Evolutionary conservation across 2,113 vertebrate genomes (phyloP), one percentile per base, ranked within the genome.

Genomic region (Numida meleagris): DNA sequence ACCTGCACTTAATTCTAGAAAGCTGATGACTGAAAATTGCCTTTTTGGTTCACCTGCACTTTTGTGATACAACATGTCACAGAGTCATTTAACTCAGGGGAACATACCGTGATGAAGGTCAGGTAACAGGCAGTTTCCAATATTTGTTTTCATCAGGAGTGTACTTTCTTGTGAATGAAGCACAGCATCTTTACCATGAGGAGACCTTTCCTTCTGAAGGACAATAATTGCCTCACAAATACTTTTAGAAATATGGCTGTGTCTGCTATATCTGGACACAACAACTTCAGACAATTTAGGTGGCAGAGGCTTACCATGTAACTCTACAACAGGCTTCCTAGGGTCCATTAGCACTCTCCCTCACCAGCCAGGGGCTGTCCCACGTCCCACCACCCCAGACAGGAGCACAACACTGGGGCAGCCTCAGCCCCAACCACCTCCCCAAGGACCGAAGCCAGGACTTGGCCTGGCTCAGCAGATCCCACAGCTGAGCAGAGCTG

Each of bases 401-500:
- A 68, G 27, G 6, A 38, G 9, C 38, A 92, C 1, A 43, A 6
- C n/a, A 92, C 1, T 13, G 15, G 51, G 51, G 27, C 27, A 55
- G 29, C 8, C 40, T 27, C 24, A 62, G 46, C 7, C 62, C 59
- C 27, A 7, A 38, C 7, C 43, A 92, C 1, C 13, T 53, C 25
- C n/a, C 5, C 5, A 24, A 53, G 42, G 3, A 58, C 3, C 48
- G 27, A 63, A 27, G 42, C 23, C 13, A 24, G 18, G 19, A 27
- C 16, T 2, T 2, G 31, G 34, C 19, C 24, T 9, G 5, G 21
- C n/a, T 36, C 5, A 0, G 20, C 4, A 4, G 20, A 17, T 34
- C 29, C 16, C 31, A 34, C 1, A 14, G 43, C 20, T 10, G 6
- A 8, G 36, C 31, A 51, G 38, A 38, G 24, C 19, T 43, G 14